Evolutionary conservation across 2,797 vertebrate genomes (phyloP).

Genomic region (Chelonia mydas): DNA sequence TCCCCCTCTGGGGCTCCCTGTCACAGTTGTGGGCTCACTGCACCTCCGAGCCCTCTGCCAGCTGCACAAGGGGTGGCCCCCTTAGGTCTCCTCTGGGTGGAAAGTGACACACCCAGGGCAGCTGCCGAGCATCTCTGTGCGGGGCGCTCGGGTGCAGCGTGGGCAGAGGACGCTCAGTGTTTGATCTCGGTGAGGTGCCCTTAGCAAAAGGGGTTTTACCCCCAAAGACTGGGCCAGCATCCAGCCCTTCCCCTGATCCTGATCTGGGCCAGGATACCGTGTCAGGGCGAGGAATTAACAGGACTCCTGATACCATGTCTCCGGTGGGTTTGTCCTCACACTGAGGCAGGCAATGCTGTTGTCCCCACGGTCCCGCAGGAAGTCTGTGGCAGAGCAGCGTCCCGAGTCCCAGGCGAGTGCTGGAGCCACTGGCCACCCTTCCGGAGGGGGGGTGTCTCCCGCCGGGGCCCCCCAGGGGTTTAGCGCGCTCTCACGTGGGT

Average conservation of each 20-base stretch:
- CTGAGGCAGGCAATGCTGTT: too few relatives aligned
- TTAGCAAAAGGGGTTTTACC: neutral
- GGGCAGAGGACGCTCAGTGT: neutral
- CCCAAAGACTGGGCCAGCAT: too few relatives aligned
- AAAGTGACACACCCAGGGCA: too few relatives aligned
- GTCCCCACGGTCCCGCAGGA: neutral
- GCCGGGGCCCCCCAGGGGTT: neutral
- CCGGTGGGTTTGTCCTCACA: too few relatives aligned
- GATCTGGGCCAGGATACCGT: neutral
- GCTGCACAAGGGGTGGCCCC: too few relatives aligned
- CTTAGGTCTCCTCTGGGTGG: too few relatives aligned
- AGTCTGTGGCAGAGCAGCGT: neutral
- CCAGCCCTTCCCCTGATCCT: neutral
- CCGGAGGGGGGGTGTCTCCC: neutral
- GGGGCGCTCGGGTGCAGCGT: too few relatives aligned
- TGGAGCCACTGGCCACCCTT: too few relatives aligned
- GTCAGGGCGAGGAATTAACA: neutral
- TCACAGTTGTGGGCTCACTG: too few relatives aligned
- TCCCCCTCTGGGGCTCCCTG: neutral
- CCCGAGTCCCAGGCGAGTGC: too few relatives aligned
- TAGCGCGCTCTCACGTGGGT: neutral
- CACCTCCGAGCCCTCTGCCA: fast-evolving
- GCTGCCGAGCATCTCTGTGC: too few relatives aligned
- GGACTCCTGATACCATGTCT: too few relatives aligned
- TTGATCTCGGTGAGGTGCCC: neutral